Conservation (phyloP, 1,140 invertebrate species). For the Leptinotarsa undecemlineata region DNA sequence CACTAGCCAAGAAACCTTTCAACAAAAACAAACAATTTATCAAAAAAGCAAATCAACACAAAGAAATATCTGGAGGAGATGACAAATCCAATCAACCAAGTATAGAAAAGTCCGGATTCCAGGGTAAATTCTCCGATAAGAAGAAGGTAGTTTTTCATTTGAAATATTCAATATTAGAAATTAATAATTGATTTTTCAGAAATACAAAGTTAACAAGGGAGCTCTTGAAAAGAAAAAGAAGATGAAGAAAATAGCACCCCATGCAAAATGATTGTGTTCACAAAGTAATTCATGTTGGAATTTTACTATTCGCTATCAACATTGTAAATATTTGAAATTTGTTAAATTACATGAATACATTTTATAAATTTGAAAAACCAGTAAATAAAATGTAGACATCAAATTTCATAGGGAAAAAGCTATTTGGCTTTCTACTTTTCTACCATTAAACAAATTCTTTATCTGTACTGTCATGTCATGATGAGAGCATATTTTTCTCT, state of each 20-base stretch:
- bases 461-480: no score
- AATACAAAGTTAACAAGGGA: conserved; percentile 48
- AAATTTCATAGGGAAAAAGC: no score
- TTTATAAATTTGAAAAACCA: no score
- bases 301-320: no score
- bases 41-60: not conserved
- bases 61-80: not conserved
- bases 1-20: not conserved
- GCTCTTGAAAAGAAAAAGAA: conserved; percentile 44
- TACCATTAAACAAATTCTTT: no score
- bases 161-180: conserved; percentile 17
- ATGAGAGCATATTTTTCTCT: no score
- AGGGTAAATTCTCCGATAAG: conserved; percentile 24
- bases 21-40: conserved; percentile 8
- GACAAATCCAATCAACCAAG: conserved; percentile 6
- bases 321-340: no score
- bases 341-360: no score
- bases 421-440: no score
- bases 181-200: conserved; percentile 44
- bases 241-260: conserved; percentile 45
- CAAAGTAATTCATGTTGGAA: no score
- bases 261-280: conserved; percentile 7
- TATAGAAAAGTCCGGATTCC: conserved; percentile 21
- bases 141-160: conserved; percentile 21
- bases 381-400: no score